Evolutionary conservation across 37 sponge, comb jelly and placozoan species (phyloP).

Genomic region (Oopsacas minuta): DNA sequence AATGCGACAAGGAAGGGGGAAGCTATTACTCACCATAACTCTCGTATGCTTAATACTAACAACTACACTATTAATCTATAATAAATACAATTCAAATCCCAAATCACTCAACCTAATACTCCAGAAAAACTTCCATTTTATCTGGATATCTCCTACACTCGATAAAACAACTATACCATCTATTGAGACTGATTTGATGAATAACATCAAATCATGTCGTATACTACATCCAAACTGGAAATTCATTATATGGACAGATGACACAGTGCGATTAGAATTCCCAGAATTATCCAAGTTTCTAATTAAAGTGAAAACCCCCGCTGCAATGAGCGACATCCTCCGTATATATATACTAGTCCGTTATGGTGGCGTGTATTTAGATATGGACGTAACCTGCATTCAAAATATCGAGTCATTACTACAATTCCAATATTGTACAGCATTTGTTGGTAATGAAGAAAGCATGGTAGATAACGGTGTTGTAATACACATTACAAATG

Average conservation of each 20-base stretch:
- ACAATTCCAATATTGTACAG: not conserved
- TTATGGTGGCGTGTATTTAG: not conserved
- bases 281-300: not conserved
- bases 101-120: not conserved
- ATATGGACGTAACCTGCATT: not conserved
- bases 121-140: not conserved
- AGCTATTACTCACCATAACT: not conserved
- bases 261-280: not conserved
- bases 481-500: not conserved
- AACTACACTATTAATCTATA: not conserved
- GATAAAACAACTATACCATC: not conserved
- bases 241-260: conserved; percentile 1
- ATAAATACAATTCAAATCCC: not conserved
- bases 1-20: not conserved
- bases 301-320: not conserved
- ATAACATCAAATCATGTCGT: not conserved
- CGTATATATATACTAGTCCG: not conserved
- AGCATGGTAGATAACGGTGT: not conserved
- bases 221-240: not conserved
- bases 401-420: not conserved
- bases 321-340: not conserved
- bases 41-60: not conserved
- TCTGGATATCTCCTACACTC: not conserved
- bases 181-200: not conserved
- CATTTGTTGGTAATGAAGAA: conserved; percentile 5